Evolutionary conservation across 2,113 vertebrate genomes (phyloP).

Genomic region (Nicator chloris): DNA sequence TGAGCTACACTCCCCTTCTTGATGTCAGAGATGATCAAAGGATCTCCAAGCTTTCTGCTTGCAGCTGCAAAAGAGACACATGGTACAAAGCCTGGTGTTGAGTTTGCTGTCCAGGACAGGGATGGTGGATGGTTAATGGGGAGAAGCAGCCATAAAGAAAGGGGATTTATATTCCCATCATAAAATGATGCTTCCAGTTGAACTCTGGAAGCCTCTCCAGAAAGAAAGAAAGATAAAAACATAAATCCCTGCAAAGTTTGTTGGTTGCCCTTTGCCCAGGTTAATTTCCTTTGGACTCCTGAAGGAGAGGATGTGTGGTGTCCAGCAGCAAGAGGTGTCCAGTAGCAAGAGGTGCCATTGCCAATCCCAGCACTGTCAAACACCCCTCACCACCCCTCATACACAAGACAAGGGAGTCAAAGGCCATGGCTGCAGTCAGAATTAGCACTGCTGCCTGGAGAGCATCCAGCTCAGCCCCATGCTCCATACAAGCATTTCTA

Average conservation of each 20-base stretch:
- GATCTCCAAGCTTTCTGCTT: conserved; percentile 90
- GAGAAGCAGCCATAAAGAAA: neutral
- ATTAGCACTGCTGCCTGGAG: neutral
- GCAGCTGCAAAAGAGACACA: conserved; percentile 68
- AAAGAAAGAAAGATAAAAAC: neutral
- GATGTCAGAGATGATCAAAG: conserved; percentile 96
- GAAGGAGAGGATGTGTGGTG: neutral
- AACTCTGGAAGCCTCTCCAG: neutral
- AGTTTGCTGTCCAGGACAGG: neutral
- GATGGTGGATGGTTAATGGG: neutral
- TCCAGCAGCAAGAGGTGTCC: neutral
- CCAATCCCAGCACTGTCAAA: neutral
- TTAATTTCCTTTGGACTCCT: neutral
- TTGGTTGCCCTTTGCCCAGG: neutral
- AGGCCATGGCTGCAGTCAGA: neutral
- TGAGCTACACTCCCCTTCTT: conserved; percentile 95
- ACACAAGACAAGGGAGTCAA: neutral
- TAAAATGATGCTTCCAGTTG: neutral
- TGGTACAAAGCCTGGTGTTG: neutral
- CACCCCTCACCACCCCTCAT: neutral
- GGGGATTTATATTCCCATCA: neutral
- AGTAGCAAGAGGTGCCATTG: neutral
- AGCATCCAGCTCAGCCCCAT: neutral
- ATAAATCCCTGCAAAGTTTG: neutral
- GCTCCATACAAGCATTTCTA: neutral